phyloP scores from a whole-genome alignment of 2,113 vertebrate species.

The Oenanthe oenanthe region DNA sequence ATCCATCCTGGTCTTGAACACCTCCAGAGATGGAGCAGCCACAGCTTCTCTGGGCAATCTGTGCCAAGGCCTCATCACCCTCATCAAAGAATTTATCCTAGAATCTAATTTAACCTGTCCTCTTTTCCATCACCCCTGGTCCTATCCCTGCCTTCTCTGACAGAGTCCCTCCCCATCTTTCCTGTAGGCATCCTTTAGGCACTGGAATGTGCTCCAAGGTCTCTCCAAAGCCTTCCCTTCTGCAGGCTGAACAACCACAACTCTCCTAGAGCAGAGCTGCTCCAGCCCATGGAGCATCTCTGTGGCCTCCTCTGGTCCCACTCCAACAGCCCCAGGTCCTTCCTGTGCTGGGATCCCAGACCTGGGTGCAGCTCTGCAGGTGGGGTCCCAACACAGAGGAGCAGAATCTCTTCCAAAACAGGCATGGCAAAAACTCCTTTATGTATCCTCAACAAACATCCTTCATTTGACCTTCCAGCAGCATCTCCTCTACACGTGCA shows the following conservation, averaged over 20 bases:
- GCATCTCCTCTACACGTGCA: background rate
- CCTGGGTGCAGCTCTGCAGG: background rate
- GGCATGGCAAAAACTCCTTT: background rate
- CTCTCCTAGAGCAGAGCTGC: background rate
- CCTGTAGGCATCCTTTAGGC: background rate
- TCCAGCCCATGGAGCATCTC: background rate
- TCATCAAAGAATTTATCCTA: background rate
- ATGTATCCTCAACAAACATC: background rate
- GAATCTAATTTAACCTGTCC: background rate
- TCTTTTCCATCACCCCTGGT: background rate
- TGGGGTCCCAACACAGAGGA: background rate
- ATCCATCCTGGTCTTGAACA: background rate
- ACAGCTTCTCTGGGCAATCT: background rate
- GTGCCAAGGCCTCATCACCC: background rate
- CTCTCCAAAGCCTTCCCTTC: background rate
- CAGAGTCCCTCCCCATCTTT: background rate
- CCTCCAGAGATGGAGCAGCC: background rate
- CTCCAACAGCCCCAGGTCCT: background rate
- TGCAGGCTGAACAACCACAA: background rate
- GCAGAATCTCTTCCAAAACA: background rate
- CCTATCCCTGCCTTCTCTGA: background rate
- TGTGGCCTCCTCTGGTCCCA: fast-evolving
- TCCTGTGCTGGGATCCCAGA: background rate
- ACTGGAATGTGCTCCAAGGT: background rate
- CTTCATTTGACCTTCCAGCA: background rate